These are phyloP conservation scores for Melanargia galathea DNA, from an alignment of 2,888 invertebrate species.

Conservation along the genomic window DNA sequence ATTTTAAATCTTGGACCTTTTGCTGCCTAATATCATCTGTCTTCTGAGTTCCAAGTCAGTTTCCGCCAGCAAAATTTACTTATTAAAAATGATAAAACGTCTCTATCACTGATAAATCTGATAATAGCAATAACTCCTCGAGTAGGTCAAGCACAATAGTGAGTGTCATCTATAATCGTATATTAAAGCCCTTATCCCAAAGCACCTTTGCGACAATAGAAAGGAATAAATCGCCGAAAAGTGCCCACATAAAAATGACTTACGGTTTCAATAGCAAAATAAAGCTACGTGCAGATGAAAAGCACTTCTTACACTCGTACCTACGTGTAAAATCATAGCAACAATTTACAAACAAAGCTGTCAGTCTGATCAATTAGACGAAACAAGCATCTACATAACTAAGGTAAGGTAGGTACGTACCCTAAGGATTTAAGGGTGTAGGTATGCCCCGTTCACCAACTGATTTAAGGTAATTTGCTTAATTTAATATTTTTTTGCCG, in stretches of 20 bases:
- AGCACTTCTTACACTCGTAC: conserved; percentile 15
- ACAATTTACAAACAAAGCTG: too few species aligned
- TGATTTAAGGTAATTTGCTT: too few species aligned
- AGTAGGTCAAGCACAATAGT: conserved; percentile 81
- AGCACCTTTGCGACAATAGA: conserved; percentile 80
- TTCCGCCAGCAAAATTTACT: neutral
- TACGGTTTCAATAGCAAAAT: conserved; percentile 59
- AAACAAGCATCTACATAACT: too few species aligned
- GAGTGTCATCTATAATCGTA: conserved; percentile 81
- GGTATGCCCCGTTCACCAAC: too few species aligned
- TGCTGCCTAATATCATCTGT: neutral
- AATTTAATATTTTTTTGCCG: too few species aligned
- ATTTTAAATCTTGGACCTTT: neutral
- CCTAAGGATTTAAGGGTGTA: too few species aligned
- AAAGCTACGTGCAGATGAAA: conserved; percentile 42
- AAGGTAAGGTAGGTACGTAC: too few species aligned
- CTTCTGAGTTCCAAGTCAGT: neutral
- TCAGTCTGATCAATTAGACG: neutral
- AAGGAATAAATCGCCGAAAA: conserved; percentile 81
- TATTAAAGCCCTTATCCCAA: conserved; percentile 80
- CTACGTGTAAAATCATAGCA: too few species aligned
- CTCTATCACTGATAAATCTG: conserved; percentile 57
- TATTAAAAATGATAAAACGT: conserved; percentile 56
- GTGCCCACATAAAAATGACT: conserved; percentile 82
- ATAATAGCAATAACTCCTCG: conserved; percentile 73